Percentiles rank a stretch among this genome's conserved stretches.
These are phyloP conservation scores for Hybognathus amarus DNA, from an alignment of 2,797 vertebrate species.

Conservation along the genomic window DNA sequence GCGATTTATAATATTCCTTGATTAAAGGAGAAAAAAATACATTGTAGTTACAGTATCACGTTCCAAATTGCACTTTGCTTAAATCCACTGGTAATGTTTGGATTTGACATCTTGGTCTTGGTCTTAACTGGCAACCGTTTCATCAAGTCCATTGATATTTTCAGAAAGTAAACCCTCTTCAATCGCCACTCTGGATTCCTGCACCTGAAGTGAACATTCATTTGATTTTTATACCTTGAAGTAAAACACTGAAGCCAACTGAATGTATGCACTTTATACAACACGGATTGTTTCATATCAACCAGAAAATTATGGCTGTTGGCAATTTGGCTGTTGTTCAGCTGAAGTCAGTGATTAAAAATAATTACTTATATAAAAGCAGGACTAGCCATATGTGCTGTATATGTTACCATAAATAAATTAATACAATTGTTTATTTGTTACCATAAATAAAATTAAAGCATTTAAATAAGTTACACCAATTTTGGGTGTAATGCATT, in stretches of 20 bases:
- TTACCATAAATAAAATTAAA: background rate
- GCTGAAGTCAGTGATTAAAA: background rate
- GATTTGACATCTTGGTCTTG: conserved; percentile 6
- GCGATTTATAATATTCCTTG: background rate
- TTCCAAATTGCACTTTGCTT: conserved; percentile 33
- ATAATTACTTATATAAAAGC: background rate
- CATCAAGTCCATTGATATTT: conserved; percentile 66
- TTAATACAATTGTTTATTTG: background rate
- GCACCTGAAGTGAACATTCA: conserved; percentile 76
- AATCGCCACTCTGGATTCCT: conserved; percentile 71
- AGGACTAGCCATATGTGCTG: no score
- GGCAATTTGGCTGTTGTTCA: no score
- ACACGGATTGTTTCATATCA: no score
- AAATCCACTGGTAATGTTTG: conserved; percentile 12
- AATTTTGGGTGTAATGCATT: background rate
- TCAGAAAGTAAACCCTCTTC: conserved; percentile 74
- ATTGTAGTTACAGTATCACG: background rate
- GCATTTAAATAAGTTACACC: background rate
- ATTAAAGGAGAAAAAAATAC: background rate
- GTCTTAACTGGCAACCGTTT: conserved; percentile 52
- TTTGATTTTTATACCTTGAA: background rate
- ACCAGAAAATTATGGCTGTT: no score
- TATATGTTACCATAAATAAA: background rate
- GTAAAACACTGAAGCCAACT: background rate
- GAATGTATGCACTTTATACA: background rate